Evolutionary conservation across 2,888 invertebrate genomes (phyloP).

Genomic region (Drosophila leonis): DNA sequence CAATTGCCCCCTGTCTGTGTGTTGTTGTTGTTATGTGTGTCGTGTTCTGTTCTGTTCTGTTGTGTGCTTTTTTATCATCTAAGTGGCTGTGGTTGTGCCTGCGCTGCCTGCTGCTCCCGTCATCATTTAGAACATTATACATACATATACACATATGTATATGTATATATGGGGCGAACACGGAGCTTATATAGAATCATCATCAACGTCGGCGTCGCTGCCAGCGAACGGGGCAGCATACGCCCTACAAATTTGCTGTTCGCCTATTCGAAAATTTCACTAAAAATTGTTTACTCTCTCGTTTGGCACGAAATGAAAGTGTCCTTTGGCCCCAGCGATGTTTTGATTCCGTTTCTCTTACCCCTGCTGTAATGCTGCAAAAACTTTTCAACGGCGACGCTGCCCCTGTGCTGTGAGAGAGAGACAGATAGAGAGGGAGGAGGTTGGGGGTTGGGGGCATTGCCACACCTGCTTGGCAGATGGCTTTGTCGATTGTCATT

Average conservation of each 20-base stretch:
- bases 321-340: conserved; percentile 66
- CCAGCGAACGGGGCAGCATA: conserved; percentile 58
- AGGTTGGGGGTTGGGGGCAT: too few species aligned
- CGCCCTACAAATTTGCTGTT: conserved; percentile 83
- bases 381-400: conserved; percentile 25
- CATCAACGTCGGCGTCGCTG: conserved; percentile 51
- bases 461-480: conserved; percentile 23
- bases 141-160: conserved; percentile 51
- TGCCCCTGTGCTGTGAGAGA: neutral
- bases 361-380: conserved; percentile 12
- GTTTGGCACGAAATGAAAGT: conserved; percentile 83
- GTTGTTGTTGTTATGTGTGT: conserved; percentile 24
- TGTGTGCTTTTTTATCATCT: conserved; percentile 54
- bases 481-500: conserved; percentile 18
- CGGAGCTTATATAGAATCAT: conserved; percentile 57
- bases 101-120: conserved; percentile 65
- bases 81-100: conserved; percentile 52
- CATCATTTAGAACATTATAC: conserved; percentile 74
- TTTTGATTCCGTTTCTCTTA: conserved; percentile 12
- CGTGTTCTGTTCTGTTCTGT: conserved; percentile 12
- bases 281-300: conserved; percentile 86
- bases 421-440: neutral
- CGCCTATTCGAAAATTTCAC: conserved; percentile 86
- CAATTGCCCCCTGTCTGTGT: conserved; percentile 20
- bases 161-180: conserved; percentile 71